Percentiles rank a stretch among this genome's conserved stretches.
These are phyloP conservation scores for Sipha flava DNA, from an alignment of 1,140 invertebrate species.

Conservation along the genomic window DNA sequence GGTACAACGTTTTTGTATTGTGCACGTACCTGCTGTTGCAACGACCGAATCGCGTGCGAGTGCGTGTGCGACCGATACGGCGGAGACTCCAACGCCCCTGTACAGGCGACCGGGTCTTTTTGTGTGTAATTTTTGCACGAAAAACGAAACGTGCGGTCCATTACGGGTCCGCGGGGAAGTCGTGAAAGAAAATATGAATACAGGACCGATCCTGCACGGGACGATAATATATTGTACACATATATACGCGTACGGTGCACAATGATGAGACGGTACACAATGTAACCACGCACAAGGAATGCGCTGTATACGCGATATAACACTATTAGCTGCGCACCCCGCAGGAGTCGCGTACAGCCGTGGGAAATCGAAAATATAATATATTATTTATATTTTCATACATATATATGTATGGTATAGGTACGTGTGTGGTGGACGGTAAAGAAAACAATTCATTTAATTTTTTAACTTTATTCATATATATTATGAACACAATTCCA, in stretches of 20 bases:
- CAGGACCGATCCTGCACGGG: too few species aligned
- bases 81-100: too few species aligned
- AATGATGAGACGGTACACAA: too few species aligned
- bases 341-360: background rate
- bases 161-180: background rate
- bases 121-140: background rate
- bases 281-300: too few species aligned
- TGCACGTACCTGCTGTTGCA: too few species aligned
- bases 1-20: background rate
- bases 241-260: too few species aligned
- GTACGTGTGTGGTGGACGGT: too few species aligned
- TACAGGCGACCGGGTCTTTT: background rate
- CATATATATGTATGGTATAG: background rate
- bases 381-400: too few species aligned
- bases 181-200: background rate
- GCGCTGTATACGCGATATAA: too few species aligned
- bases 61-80: too few species aligned
- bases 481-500: conserved; percentile 21
- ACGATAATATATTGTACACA: background rate
- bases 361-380: background rate
- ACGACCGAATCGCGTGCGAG: too few species aligned
- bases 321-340: too few species aligned
- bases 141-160: background rate
- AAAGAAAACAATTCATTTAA: background rate
- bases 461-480: conserved; percentile 23